Percentiles rank a stretch among this genome's conserved stretches.
Conservation (phyloP, 2,888 invertebrate species). For the Cabera pusaria region DNA sequence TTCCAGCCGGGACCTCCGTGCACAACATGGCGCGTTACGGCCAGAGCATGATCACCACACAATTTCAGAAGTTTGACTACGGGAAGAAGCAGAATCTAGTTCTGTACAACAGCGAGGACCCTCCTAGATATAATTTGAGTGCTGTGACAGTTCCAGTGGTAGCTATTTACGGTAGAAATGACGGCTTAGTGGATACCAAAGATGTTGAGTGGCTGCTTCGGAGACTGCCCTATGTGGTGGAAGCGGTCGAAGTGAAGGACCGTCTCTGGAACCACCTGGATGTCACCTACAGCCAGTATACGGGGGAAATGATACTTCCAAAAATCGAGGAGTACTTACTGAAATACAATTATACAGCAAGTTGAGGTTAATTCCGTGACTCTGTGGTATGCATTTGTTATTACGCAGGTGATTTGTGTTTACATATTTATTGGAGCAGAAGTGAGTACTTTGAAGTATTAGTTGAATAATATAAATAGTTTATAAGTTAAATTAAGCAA, state of each 20-base stretch:
- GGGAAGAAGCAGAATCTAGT: constrained; percentile 49
- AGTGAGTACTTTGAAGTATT: no score
- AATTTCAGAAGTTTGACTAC: constrained; percentile 61
- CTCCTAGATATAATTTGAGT: constrained; percentile 56
- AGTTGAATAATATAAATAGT: no score
- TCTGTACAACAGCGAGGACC: constrained; percentile 47
- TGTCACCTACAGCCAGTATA: constrained; percentile 34
- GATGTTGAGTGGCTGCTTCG: constrained; percentile 80
- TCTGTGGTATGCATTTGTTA: not conserved
- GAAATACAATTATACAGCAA: constrained; percentile 18
- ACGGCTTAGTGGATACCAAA: constrained; percentile 84
- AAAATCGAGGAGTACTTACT: constrained; percentile 67
- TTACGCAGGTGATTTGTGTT: not conserved
- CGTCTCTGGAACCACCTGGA: constrained; percentile 53
- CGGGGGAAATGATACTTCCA: constrained; percentile 36
- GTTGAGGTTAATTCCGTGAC: not conserved
- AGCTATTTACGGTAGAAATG: constrained; percentile 56
- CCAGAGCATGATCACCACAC: constrained; percentile 43
- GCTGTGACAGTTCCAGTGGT: constrained; percentile 53
- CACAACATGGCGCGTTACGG: constrained; percentile 60
- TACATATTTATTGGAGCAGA: no score
- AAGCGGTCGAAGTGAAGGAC: constrained; percentile 79
- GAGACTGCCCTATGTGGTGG: constrained; percentile 81
- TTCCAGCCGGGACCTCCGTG: constrained; percentile 57
- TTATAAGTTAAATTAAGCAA: no score